Conservation (phyloP, 2,113 vertebrate species). For the Trogon melanurus region DNA sequence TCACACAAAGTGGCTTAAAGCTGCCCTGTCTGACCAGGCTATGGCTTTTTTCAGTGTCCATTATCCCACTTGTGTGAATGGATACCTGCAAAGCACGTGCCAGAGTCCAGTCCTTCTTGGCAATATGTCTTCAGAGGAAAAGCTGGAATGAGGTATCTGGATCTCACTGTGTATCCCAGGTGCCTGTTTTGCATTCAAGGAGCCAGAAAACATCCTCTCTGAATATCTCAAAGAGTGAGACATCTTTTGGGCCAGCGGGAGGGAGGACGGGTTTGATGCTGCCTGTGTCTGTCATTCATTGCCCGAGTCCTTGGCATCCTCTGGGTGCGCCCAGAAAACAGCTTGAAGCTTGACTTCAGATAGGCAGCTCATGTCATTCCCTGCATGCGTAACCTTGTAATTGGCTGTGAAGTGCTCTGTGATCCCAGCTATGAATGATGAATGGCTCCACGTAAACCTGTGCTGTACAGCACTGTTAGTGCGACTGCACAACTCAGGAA, state of each 20-base stretch:
- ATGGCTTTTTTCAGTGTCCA: not conserved
- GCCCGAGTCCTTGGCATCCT: not conserved
- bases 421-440: conserved; percentile 58
- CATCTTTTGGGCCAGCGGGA: fast-evolving
- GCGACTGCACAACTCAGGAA: not conserved
- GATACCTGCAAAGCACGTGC: not conserved
- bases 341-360: not conserved
- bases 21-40: not conserved
- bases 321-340: not conserved
- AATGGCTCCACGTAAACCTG: conserved; percentile 21
- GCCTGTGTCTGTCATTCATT: not conserved
- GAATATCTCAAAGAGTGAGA: not conserved
- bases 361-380: conserved; percentile 24
- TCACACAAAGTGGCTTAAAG: not conserved
- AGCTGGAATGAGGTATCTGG: not conserved
- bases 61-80: not conserved
- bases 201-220: not conserved
- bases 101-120: not conserved
- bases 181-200: not conserved
- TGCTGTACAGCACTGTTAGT: not conserved
- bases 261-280: not conserved
- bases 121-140: not conserved
- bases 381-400: conserved; percentile 51
- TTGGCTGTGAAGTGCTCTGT: conserved; percentile 52
- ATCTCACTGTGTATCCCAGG: fast-evolving